Conservation (phyloP, 2,797 vertebrate species). For the Carapus acus region DNA sequence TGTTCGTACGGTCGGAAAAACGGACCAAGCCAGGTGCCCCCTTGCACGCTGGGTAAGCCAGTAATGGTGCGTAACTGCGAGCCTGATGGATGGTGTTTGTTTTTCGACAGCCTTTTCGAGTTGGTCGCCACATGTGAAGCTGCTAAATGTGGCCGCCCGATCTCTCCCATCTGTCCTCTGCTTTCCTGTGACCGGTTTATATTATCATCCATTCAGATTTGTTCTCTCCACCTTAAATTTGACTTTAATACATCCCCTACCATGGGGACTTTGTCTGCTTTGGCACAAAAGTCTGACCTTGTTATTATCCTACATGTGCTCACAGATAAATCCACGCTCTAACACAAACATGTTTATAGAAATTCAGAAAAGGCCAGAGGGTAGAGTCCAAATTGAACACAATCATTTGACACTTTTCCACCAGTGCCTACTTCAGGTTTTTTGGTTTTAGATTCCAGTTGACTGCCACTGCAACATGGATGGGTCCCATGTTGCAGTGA, state of each 20-base stretch:
- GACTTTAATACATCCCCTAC: slow-evolving; percentile 30
- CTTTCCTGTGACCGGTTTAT: slow-evolving; percentile 29
- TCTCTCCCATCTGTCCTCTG: slow-evolving; percentile 41
- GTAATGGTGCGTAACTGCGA: slow-evolving; percentile 63
- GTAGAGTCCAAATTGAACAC: too few relatives aligned
- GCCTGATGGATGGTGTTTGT: slow-evolving; percentile 62
- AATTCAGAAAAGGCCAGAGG: too few relatives aligned
- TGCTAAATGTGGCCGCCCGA: slow-evolving; percentile 21
- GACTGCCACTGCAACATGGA: too few relatives aligned
- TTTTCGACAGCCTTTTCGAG: slow-evolving; percentile 48
- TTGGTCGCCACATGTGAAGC: slow-evolving; percentile 44
- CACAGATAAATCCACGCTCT: background rate
- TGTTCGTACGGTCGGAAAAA: slow-evolving; percentile 45
- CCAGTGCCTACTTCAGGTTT: too few relatives aligned
- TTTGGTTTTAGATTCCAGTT: too few relatives aligned
- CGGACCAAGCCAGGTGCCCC: slow-evolving; percentile 49
- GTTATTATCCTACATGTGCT: slow-evolving; percentile 11
- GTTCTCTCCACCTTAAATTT: slow-evolving; percentile 1
- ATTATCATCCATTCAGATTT: slow-evolving; percentile 24
- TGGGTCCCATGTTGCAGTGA: too few relatives aligned
- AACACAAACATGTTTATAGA: too few relatives aligned
- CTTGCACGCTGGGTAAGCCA: slow-evolving; percentile 60
- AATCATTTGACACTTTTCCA: too few relatives aligned
- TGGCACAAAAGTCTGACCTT: slow-evolving; percentile 30
- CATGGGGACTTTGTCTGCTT: slow-evolving; percentile 23